phyloP scores from a whole-genome alignment of 2,797 vertebrate genomes.

The Aphelocoma californica region DNA sequence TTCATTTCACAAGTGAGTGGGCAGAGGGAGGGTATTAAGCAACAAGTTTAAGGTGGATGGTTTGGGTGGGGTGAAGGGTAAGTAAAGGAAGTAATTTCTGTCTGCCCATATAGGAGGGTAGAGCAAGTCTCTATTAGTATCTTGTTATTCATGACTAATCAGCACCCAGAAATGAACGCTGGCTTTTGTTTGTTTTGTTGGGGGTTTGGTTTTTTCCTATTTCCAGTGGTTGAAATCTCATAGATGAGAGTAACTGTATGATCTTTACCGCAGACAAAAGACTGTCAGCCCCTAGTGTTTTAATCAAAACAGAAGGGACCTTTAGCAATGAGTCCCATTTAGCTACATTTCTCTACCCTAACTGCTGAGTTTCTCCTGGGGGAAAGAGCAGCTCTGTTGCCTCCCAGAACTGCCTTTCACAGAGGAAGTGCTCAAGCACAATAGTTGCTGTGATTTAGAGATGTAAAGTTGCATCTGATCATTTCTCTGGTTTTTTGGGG shows the following conservation, averaged over 20 bases:
- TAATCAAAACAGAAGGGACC: constrained; percentile 16
- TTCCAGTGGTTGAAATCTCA: background rate
- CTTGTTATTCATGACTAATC: background rate
- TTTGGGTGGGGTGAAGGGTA: background rate
- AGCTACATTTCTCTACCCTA: constrained; percentile 10
- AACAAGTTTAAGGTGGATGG: background rate
- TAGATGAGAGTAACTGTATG: background rate
- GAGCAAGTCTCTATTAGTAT: background rate
- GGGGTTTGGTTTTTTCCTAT: background rate
- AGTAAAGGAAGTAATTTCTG: background rate
- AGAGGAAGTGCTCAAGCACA: background rate
- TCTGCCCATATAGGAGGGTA: background rate
- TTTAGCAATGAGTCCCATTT: background rate
- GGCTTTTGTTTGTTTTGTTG: background rate
- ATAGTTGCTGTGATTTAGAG: background rate
- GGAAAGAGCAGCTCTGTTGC: background rate
- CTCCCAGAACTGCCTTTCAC: constrained; percentile 3
- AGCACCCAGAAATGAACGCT: background rate
- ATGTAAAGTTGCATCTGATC: background rate
- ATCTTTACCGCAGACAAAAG: background rate
- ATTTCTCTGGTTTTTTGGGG: background rate
- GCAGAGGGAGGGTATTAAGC: background rate
- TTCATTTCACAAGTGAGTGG: background rate
- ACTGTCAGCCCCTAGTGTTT: background rate
- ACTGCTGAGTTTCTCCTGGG: background rate